Evolutionary conservation across 2,797 vertebrate genomes (phyloP), one percentile per base, ranked within the genome.

Genomic region (Macroramphosus scolopax): DNA sequence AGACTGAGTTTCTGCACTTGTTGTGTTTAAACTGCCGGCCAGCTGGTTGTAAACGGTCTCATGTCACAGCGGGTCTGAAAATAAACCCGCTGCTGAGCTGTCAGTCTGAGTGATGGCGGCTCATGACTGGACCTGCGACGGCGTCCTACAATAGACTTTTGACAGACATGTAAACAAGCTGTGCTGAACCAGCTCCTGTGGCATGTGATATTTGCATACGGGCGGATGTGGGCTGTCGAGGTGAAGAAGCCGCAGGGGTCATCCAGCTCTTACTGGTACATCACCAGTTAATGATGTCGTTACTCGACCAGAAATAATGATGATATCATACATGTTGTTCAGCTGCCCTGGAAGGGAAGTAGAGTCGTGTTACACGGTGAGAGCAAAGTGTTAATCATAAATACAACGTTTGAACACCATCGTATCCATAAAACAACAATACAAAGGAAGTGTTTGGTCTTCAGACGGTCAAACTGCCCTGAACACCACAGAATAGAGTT

Each of bases 311-410:
- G 8, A 16, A 12, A 10, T n/a, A 6, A 7, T 16, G 7, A 26
- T n/a, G n/a, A n/a, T n/a, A n/a, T n/a, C n/a, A n/a, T n/a, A n/a
- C 37, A 17, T 17, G 28, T 41, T 29, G 30, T 5, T 20, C 26
- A 83, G 70, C 75, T 78, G 68, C 75, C 57, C 42, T 60, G 28
- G 69, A 69, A 70, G 42, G 30, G 64, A 74, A 29, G 40, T 54
- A 54, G 40, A 51, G 36, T 60, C 33, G 38, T 35, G 51, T 61
- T 56, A 68, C 51, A 61, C 24, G 16, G 58, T 63, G 45, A 68
- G 46, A 59, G 51, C 34, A 41, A 51, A 26, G n/a, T n/a, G n/a
- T n/a, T n/a, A n/a, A 48, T 9, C 43, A 57, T 42, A 58, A 74
- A n/a, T n/a, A n/a, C n/a, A n/a, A n/a, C 69, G 69, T 66, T 72